Percentiles rank a stretch among this genome's conserved stretches.
phyloP scores from a whole-genome alignment of 1,140 invertebrate species.

The Drosophila trapezifrons region DNA sequence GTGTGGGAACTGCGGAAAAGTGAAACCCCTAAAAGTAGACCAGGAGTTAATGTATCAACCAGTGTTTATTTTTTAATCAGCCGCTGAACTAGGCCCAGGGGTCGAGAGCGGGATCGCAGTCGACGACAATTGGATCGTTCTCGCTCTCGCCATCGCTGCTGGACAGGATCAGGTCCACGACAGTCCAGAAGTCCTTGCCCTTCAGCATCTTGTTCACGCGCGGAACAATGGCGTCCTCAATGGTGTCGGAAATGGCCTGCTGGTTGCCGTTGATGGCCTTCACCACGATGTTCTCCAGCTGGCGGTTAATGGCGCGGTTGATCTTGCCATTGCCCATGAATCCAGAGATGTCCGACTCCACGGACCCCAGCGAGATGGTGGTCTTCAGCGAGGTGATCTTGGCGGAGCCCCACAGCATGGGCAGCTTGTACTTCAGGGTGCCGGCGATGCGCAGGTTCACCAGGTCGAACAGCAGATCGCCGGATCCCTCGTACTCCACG shows the following conservation, averaged over 20 bases:
- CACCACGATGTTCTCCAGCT: constrained; percentile 70
- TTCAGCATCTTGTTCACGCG: constrained; percentile 75
- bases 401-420: constrained; percentile 77
- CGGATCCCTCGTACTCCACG: constrained; percentile 76
- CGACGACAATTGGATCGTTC: constrained; percentile 71
- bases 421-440: constrained; percentile 73
- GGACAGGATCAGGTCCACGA: constrained; percentile 73
- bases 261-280: constrained; percentile 67
- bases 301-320: constrained; percentile 66
- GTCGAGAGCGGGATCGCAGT: constrained; percentile 73
- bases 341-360: constrained; percentile 68
- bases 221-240: constrained; percentile 70
- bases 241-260: constrained; percentile 62
- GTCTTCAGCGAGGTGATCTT: constrained; percentile 76
- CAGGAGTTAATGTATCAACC: constrained; percentile 13
- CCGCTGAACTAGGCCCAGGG: constrained; percentile 70
- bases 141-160: constrained; percentile 66
- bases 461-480: constrained; percentile 67
- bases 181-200: constrained; percentile 80
- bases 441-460: constrained; percentile 72
- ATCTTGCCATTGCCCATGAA: constrained; percentile 75
- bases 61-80: constrained; percentile 21
- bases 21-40: constrained; percentile 36
- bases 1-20: background rate
- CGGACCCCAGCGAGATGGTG: constrained; percentile 59